Evolutionary conservation across 2,113 vertebrate genomes (phyloP).

Genomic region (Mirounga angustirostris): DNA sequence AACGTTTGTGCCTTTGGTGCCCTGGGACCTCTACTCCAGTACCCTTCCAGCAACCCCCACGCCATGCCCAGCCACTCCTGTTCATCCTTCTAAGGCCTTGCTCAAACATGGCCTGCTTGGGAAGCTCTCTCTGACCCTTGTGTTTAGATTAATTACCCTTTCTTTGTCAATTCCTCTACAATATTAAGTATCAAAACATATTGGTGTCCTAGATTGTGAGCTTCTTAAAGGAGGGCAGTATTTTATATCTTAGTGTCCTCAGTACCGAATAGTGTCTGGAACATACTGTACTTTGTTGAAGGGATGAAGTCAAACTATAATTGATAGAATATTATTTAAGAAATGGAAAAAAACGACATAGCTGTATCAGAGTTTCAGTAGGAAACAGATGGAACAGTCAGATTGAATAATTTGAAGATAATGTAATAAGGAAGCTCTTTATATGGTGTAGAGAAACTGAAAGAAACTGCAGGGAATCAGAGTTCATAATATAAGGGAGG

Average conservation of each 20-base stretch:
- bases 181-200: neutral
- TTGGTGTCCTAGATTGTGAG: neutral
- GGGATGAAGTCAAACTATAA: slow-evolving; percentile 22
- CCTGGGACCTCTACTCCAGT: neutral
- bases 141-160: neutral
- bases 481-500: neutral
- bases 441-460: neutral
- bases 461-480: neutral
- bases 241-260: neutral
- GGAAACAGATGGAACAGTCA: neutral
- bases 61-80: neutral
- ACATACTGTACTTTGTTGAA: neutral
- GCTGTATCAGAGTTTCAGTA: neutral
- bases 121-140: neutral
- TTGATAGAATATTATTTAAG: neutral
- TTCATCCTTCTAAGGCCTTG: neutral
- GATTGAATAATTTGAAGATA: neutral
- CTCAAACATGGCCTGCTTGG: neutral
- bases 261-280: neutral
- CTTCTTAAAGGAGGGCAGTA: neutral
- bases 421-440: neutral
- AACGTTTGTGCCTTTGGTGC: neutral
- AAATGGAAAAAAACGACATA: neutral
- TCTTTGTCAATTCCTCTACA: neutral
- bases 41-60: neutral